Evolutionary conservation across 92 coral and sea anemone species (phyloP), one percentile per base, ranked within the genome.

Genomic region (Palythoa grandis): DNA sequence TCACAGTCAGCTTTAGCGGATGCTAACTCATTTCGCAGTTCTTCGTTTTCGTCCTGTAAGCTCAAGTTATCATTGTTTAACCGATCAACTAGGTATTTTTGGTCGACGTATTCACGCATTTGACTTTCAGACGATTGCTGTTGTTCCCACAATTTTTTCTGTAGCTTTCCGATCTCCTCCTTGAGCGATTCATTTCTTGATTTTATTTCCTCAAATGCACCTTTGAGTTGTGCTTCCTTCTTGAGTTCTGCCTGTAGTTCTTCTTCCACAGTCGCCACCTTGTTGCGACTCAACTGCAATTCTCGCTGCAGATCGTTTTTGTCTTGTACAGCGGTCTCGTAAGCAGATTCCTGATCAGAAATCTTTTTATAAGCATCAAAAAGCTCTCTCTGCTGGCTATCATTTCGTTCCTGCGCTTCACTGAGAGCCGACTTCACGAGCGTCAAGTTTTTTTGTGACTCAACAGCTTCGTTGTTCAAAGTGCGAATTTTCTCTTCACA

Each of bases 201-300:
- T 74, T 91, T 92, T 74, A 86, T 77, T 84, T 97, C 99, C 5
- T 92, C 99, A 22, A 97, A 57, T 1, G 86, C 79, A 11, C 99
- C 99, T 80, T 85, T 91, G 29, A 94, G 91, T 58, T 97, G 99
- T 8, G 99, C 99, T 79, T 88, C 92, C 52, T 92, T 91, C 61
- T 95, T 97, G 47, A 97, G 91, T 78, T 91, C 89, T 17, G 88
- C 90, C 86, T 97, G 99, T 11, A 92, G 85, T 20, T 95, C 99
- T 78, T 95, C 97, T 71, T 95, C 99, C 47, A 97, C 87, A 6
- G 91, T 87, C 24, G 88, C 88, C 25, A 91, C 56, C 78, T 90
- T 97, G 39, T 88, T 84, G 73, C 92, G 93, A 56, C 93, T 91
- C 17, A 86, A 83, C 63, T 87, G 91, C 10, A 95, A 91, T 13